phyloP scores from a whole-genome alignment of 1,140 invertebrate genomes.

The Acromyrmex charruanus region DNA sequence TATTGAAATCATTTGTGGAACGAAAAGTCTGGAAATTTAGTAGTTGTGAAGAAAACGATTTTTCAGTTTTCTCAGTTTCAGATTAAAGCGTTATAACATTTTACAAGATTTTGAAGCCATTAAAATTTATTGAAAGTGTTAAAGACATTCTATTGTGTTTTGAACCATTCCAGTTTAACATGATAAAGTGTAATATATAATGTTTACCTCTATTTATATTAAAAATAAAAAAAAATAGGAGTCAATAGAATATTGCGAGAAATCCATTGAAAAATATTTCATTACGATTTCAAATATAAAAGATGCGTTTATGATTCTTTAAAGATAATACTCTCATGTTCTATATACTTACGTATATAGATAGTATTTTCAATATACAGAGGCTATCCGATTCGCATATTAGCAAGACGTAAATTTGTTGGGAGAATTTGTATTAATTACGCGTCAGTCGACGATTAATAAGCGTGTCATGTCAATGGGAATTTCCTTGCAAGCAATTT shows the following conservation, averaged over 20 bases:
- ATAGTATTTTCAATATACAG: not conserved
- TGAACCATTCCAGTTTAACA: not conserved
- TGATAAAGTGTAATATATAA: not conserved
- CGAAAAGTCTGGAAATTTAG: conserved; percentile 18
- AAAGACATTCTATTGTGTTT: not conserved
- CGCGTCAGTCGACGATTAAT: conserved; percentile 12
- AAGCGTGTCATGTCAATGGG: not conserved
- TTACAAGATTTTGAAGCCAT: conserved; percentile 5
- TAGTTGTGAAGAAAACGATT: not conserved
- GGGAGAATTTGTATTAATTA: conserved; percentile 31
- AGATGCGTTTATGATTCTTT: not conserved
- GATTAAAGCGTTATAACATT: conserved; percentile 3
- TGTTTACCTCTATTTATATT: not conserved
- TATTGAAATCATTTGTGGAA: conserved; percentile 13
- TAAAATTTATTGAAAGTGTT: conserved; percentile 24
- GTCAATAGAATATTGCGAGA: not conserved
- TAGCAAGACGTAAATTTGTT: not conserved
- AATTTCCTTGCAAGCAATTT: not conserved
- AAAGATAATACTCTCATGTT: conserved; percentile 13
- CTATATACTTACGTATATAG: not conserved
- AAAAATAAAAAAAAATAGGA: not conserved
- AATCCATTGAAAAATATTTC: conserved; percentile 16
- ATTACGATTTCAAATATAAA: not conserved
- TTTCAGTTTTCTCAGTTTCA: not conserved
- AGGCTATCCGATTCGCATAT: not conserved